These are phyloP conservation scores for Choreutis nemorana DNA, from an alignment of 2,888 invertebrate species.

Conservation along the genomic window DNA sequence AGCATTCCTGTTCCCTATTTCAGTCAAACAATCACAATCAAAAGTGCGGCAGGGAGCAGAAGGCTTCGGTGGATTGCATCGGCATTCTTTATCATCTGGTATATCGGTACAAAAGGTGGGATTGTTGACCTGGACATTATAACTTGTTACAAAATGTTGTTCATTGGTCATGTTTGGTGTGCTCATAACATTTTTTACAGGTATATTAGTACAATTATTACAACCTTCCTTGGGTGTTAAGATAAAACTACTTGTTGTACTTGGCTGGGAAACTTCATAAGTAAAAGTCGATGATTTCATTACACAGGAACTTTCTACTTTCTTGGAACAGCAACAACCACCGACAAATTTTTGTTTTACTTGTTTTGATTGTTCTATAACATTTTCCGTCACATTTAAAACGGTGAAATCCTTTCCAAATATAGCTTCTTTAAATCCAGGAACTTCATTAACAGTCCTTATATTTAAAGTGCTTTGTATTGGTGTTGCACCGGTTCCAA, in stretches of 20 bases:
- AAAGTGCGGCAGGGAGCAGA: constrained; percentile 46
- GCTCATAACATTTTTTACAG: constrained; percentile 8
- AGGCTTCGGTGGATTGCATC: constrained; percentile 41
- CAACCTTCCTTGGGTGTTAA: too few species aligned
- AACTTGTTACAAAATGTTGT: constrained; percentile 13
- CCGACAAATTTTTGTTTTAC: not conserved
- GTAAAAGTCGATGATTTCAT: too few species aligned
- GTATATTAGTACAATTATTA: too few species aligned
- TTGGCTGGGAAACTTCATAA: too few species aligned
- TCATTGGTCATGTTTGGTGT: constrained; percentile 13
- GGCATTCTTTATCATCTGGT: constrained; percentile 42
- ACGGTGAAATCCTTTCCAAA: constrained; percentile 21
- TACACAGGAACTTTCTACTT: too few species aligned
- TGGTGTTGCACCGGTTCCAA: constrained; percentile 31
- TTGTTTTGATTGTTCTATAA: not conserved
- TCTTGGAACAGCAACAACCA: too few species aligned
- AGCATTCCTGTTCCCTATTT: constrained; percentile 25
- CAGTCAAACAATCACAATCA: constrained; percentile 44
- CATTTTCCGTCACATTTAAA: not conserved
- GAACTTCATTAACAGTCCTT: constrained; percentile 25
- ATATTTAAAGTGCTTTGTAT: too few species aligned
- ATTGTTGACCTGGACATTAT: constrained; percentile 17
- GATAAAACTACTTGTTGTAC: too few species aligned
- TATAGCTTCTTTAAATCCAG: constrained; percentile 23
- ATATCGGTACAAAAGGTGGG: constrained; percentile 24